Percentiles rank a stretch among this genome's conserved stretches.
Conservation (phyloP, 2,888 invertebrate species). For the Graphium colonna region DNA sequence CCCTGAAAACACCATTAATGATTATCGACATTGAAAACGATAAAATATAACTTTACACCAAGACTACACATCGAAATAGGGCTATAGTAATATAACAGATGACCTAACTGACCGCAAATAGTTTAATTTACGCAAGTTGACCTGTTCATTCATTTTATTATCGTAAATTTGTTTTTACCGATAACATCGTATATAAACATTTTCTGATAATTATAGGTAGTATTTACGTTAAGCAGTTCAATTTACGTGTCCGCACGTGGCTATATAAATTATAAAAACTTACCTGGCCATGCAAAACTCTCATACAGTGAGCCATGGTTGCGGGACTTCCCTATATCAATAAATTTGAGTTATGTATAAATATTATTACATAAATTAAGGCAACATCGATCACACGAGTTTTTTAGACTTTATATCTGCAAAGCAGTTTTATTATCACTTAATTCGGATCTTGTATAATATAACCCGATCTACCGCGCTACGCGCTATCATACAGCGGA, state of each 20-base stretch:
- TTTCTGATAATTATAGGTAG: constrained; percentile 24
- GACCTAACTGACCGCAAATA: constrained; percentile 46
- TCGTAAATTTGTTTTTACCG: constrained; percentile 38
- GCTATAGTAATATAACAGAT: constrained; percentile 30
- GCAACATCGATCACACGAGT: constrained; percentile 63
- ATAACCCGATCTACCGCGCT: constrained; percentile 41
- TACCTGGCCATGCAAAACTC: constrained; percentile 89
- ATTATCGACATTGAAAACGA: constrained; percentile 10
- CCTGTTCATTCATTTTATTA: constrained; percentile 53
- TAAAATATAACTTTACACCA: constrained; percentile 5
- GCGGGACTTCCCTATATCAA: constrained; percentile 60
- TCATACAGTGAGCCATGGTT: constrained; percentile 88
- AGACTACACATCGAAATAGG: constrained; percentile 26
- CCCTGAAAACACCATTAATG: constrained; percentile 58
- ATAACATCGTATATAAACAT: constrained; percentile 57
- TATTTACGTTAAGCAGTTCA: constrained; percentile 10
- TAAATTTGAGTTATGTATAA: constrained; percentile 40
- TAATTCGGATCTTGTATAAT: constrained; percentile 29
- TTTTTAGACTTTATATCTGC: constrained; percentile 37
- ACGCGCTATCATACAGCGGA: constrained; percentile 39
- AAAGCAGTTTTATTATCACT: constrained; percentile 36
- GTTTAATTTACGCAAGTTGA: constrained; percentile 50
- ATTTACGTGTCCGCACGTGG: constrained; percentile 38
- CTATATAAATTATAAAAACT: constrained; percentile 44
- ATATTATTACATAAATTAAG: constrained; percentile 47